Evolutionary conservation across 1,140 invertebrate species (phyloP).

Genomic region (Druon quercuslanigerum): DNA sequence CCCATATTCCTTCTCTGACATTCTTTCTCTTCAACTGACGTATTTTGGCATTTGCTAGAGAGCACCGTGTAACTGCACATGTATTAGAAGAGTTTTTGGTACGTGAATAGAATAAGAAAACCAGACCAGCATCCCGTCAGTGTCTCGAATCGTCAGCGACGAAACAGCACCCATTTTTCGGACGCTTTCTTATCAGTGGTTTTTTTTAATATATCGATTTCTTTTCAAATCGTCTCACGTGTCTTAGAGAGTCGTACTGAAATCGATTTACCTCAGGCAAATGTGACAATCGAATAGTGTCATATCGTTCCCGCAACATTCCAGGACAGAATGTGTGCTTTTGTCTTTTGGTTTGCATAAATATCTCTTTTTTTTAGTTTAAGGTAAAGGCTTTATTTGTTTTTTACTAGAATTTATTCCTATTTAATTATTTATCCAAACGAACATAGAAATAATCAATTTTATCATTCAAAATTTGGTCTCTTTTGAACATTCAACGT

Average conservation of each 20-base stretch:
- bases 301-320: not conserved
- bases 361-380: not conserved
- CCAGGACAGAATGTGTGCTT: not conserved
- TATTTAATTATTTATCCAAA: too few species aligned
- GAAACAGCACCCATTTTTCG: not conserved
- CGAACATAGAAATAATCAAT: too few species aligned
- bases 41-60: conserved; percentile 52
- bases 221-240: not conserved
- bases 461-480: too few species aligned
- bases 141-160: conserved; percentile 35
- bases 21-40: conserved; percentile 27
- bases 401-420: too few species aligned
- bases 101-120: conserved; percentile 54
- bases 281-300: not conserved
- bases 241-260: not conserved
- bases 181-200: not conserved
- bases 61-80: conserved; percentile 32
- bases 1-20: conserved; percentile 22
- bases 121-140: conserved; percentile 31
- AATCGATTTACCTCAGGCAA: conserved; percentile 3
- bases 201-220: not conserved
- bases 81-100: conserved; percentile 39
- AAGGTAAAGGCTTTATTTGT: not conserved
- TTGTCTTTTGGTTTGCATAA: not conserved
- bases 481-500: too few species aligned